Evolutionary conservation across 2,113 vertebrate species (phyloP).

Genomic region (Pangasianodon gigas): DNA sequence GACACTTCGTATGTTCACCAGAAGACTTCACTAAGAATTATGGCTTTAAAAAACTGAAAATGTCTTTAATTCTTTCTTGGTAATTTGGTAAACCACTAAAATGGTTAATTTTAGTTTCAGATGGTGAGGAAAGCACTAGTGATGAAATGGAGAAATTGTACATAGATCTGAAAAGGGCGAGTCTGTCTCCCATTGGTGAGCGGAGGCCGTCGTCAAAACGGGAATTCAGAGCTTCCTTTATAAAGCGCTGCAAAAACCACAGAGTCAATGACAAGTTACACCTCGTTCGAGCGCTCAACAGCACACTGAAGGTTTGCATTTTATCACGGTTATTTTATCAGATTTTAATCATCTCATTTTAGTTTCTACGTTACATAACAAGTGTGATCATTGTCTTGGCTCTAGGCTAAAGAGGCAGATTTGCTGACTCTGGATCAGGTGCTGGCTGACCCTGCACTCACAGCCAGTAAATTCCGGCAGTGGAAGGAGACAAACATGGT

Average conservation of each 20-base stretch:
- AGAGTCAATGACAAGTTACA: conserved; percentile 91
- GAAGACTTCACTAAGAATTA: not conserved
- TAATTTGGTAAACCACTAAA: not conserved
- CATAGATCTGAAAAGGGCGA: conserved; percentile 89
- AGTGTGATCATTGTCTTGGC: conserved; percentile 12
- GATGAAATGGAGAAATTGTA: conserved; percentile 96
- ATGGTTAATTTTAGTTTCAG: conserved; percentile 40
- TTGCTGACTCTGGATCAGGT: conserved; percentile 87
- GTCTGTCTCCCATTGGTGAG: conserved; percentile 89
- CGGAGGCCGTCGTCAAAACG: conserved; percentile 88
- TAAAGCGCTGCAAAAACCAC: conserved; percentile 92
- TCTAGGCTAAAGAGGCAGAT: conserved; percentile 91
- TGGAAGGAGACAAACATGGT: conserved; percentile 88
- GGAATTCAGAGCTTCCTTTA: conserved; percentile 91
- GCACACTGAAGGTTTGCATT: conserved; percentile 89
- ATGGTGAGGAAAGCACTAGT: conserved; percentile 54
- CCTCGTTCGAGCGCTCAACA: conserved; percentile 88
- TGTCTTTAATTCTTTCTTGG: not conserved
- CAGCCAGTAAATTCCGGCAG: conserved; percentile 82
- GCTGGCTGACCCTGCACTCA: conserved; percentile 80
- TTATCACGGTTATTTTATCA: not conserved
- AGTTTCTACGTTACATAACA: not conserved
- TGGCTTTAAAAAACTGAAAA: not conserved
- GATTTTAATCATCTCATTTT: not conserved
- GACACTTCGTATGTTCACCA: not conserved